phyloP scores from a whole-genome alignment of 2,888 invertebrate species.

The Oxytorus armatus region DNA sequence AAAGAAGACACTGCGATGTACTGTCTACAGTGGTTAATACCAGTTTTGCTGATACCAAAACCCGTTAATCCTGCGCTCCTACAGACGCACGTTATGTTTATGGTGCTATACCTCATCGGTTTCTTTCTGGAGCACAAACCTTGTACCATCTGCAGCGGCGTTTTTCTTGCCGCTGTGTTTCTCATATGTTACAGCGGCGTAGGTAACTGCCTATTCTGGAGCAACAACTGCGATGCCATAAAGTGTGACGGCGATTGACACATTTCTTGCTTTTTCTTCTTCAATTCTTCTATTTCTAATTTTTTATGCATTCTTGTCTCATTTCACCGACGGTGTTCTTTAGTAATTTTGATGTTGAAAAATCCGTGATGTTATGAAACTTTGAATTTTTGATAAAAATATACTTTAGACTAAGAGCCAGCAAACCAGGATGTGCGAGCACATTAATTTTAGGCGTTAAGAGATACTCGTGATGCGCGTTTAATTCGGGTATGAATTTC shows the following conservation, averaged over 20 bases:
- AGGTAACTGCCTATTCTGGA: slow-evolving; percentile 97
- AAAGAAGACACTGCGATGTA: slow-evolving; percentile 88
- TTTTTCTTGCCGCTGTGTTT: slow-evolving; percentile 96
- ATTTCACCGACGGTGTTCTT: not conserved
- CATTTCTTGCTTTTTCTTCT: slow-evolving; percentile 4
- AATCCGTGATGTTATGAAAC: not conserved
- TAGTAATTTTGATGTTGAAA: slow-evolving; percentile 1
- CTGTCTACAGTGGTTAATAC: slow-evolving; percentile 98
- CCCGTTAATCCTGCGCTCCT: slow-evolving; percentile 98
- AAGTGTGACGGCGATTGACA: slow-evolving; percentile 80
- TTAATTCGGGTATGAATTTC: not conserved
- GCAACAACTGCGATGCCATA: slow-evolving; percentile 89
- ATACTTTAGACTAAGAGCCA: not conserved
- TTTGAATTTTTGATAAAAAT: slow-evolving; percentile 17
- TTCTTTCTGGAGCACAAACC: slow-evolving; percentile 99
- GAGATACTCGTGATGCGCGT: not conserved
- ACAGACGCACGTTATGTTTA: slow-evolving; percentile 98
- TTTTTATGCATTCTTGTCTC: not conserved
- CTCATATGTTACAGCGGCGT: slow-evolving; percentile 98
- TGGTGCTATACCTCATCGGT: slow-evolving; percentile 97
- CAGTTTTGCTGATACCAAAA: slow-evolving; percentile 98
- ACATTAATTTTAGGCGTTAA: not conserved
- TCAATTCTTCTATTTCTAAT: not conserved
- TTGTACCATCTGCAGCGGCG: slow-evolving; percentile 98
- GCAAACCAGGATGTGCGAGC: no score